Base-by-base conservation (phyloP, 2,888 invertebrate species). In the Machimus rusticus region DNA sequence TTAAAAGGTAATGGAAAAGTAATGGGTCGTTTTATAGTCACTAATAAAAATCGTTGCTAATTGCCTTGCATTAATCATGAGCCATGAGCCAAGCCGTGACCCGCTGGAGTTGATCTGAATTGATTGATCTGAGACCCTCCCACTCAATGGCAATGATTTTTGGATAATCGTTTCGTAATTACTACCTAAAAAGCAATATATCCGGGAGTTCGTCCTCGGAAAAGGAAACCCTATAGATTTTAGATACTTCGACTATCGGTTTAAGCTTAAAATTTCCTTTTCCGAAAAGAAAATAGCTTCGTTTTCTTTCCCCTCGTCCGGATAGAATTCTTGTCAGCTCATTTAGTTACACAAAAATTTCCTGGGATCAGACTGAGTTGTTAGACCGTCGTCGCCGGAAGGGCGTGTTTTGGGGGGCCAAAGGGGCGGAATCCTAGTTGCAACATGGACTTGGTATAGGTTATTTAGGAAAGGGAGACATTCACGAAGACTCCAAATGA, bases 341-440 rank as follows among this genome's bases (percentile, higher is more conserved):
- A 78, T 78, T 78, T 43, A 43, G 39, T 43, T 78, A 78, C 43
- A 66, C 78, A 78, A 78, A 78, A 43, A 43, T 78, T 78, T 4
- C 9, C 39, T 77, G 16, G 39, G 2, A 39, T 37, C 39, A 78
- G 43, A 76, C 19, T 39, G 43, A 78, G 77, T 78, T 78, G 78
- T 66, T 66, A 66, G 28, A 12, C 23, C 66, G 4, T 5, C 66
- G n/a, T 5, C 66, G n/a, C 9, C 5, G 66, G 2, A 78, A 37
- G 39, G 28, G 34, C 39, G 34, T 14, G 19, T 34, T 77, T 34
- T 37, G 37, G 77, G 39, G 34, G 19, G n/a, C 43, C 12, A 78
- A 43, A n/a, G 37, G 37, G 16, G 23, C 23, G 8, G 19, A 28
- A 28, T 28, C 12, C 12, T 23, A 78, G 43, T 43, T 78, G 78